A percentile compares a stretch with the other conserved stretches of the same genome.
phyloP scores from a whole-genome alignment of 2,797 vertebrate genomes.

The Epinephelus awoara region DNA sequence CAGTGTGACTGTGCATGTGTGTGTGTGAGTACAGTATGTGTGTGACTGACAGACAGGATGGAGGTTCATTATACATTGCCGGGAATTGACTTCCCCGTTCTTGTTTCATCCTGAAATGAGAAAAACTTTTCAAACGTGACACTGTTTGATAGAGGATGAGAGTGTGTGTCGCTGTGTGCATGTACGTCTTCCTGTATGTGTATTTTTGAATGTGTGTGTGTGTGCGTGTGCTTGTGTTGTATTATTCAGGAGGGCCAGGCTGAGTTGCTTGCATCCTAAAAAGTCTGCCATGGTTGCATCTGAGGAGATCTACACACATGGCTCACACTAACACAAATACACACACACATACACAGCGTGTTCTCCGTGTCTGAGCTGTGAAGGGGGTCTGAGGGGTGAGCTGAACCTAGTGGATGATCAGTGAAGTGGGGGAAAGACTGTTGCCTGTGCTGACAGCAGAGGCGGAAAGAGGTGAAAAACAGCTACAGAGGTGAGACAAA shows the following conservation, averaged over 20 bases:
- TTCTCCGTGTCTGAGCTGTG: constrained; percentile 13
- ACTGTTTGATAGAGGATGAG: constrained; percentile 65
- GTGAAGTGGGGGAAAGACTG: constrained; percentile 20
- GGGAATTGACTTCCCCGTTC: constrained; percentile 74
- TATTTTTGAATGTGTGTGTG: not conserved
- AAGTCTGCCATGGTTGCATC: constrained; percentile 29
- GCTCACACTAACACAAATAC: constrained; percentile 6
- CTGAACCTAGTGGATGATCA: constrained; percentile 19
- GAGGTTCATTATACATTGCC: constrained; percentile 75
- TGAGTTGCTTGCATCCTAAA: constrained; percentile 35
- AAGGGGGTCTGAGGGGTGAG: constrained; percentile 27
- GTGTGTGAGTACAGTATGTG: constrained; percentile 40
- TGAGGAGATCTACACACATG: constrained; percentile 17
- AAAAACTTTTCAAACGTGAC: constrained; percentile 81
- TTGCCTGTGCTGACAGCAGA: constrained; percentile 28
- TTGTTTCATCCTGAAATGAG: constrained; percentile 80
- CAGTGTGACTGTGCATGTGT: constrained; percentile 11
- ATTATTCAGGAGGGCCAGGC: constrained; percentile 50
- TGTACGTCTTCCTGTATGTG: not conserved
- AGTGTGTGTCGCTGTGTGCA: not conserved
- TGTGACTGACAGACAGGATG: constrained; percentile 56
- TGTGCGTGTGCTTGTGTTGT: constrained; percentile 26
- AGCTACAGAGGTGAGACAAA: constrained; percentile 16
- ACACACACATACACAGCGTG: constrained; percentile 11
- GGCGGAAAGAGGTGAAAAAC: constrained; percentile 31